Conservation (phyloP, 2,888 invertebrate genomes). For the Aphidius colemani region DNA sequence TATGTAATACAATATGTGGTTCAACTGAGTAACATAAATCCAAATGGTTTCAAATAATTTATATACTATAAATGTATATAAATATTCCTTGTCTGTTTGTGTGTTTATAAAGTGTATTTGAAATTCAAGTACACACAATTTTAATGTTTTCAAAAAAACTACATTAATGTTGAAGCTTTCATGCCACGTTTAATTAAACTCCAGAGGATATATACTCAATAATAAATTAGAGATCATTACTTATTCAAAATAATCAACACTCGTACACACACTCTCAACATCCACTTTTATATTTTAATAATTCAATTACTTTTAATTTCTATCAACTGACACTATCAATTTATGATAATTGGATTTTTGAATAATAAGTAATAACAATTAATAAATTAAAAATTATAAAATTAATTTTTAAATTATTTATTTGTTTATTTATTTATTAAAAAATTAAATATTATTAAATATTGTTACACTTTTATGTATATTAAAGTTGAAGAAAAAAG, state of each 20-base stretch:
- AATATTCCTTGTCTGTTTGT: too few species aligned
- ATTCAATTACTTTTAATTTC: neutral
- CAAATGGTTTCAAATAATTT: neutral
- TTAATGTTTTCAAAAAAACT: neutral
- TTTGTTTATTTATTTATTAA: neutral
- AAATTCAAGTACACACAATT: neutral
- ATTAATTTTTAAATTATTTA: too few species aligned
- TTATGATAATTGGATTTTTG: too few species aligned
- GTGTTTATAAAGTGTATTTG: neutral
- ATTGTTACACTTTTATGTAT: neutral
- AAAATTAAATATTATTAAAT: neutral
- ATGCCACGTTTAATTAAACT: slow-evolving; percentile 45
- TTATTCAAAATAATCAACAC: slow-evolving; percentile 4
- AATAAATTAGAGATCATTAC: slow-evolving; percentile 41
- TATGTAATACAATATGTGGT: slow-evolving; percentile 24
- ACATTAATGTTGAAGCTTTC: slow-evolving; percentile 5
- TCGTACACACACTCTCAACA: slow-evolving; percentile 6
- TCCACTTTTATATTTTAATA: slow-evolving; percentile 7
- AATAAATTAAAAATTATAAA: too few species aligned
- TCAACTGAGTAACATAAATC: slow-evolving; percentile 19
- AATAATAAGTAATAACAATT: too few species aligned
- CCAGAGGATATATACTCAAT: slow-evolving; percentile 43
- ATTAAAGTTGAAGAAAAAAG: too few species aligned
- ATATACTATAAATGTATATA: too few species aligned
- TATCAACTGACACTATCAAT: too few species aligned